Conservation (phyloP, 2,113 vertebrate genomes). For the Ondatra zibethicus region DNA sequence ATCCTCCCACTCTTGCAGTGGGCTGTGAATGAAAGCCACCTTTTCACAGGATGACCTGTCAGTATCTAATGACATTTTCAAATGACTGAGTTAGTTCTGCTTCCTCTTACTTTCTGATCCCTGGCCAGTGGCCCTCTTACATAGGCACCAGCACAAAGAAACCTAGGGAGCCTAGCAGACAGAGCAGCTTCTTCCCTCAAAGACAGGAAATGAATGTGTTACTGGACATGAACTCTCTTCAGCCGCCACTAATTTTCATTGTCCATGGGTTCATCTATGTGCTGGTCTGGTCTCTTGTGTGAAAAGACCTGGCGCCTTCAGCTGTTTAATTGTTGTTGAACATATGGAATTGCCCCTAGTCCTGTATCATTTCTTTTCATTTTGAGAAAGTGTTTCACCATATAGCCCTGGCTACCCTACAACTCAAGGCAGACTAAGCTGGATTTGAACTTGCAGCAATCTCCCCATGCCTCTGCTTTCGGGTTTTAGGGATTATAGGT, state of each 20-base stretch:
- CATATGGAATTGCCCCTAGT: not conserved
- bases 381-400: not conserved
- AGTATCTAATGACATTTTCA: not conserved
- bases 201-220: fast-evolving
- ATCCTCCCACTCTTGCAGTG: not conserved
- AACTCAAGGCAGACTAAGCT: not conserved
- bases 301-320: not conserved
- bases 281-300: not conserved
- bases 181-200: not conserved
- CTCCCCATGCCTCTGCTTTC: not conserved
- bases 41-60: not conserved
- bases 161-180: not conserved
- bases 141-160: not conserved
- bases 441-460: not conserved
- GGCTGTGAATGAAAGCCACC: no score
- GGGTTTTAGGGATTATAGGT: not conserved
- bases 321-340: not conserved
- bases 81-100: not conserved
- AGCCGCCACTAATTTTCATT: no score
- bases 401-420: not conserved
- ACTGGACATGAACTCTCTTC: not conserved
- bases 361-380: not conserved
- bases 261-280: not conserved
- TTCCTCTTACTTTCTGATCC: not conserved
- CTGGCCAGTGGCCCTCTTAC: not conserved